Percentiles rank a stretch among this genome's conserved stretches.
Evolutionary conservation across 2,113 vertebrate genomes (phyloP).

Genomic region (Alaudala cheleensis): DNA sequence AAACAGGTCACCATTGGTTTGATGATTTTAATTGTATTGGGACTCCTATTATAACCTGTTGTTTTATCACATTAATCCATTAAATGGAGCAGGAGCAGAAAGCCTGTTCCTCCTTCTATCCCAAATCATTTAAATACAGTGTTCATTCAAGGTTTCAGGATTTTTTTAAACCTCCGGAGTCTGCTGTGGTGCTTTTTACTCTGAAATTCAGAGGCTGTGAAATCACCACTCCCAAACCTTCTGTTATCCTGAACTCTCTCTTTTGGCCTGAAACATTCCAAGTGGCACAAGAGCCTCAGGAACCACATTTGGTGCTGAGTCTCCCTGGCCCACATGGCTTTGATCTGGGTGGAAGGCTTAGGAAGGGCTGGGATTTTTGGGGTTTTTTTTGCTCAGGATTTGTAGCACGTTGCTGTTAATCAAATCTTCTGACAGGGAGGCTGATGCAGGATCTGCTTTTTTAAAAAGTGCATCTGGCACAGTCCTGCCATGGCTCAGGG

Average conservation of each 20-base stretch:
- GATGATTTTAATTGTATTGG: slow-evolving; percentile 63
- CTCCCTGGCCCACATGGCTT: slow-evolving; percentile 39
- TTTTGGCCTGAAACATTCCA: slow-evolving; percentile 25
- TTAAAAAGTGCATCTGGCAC: slow-evolving; percentile 11
- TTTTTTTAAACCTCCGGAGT: slow-evolving; percentile 30
- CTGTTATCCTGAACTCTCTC: slow-evolving; percentile 2
- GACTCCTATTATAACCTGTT: slow-evolving; percentile 37
- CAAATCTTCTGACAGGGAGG: slow-evolving; percentile 29
- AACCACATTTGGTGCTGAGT: slow-evolving; percentile 30
- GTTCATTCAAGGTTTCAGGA: not conserved
- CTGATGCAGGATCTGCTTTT: slow-evolving; percentile 4
- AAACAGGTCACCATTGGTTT: slow-evolving; percentile 56
- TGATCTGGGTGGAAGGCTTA: slow-evolving; percentile 47
- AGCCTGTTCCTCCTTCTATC: slow-evolving; percentile 49
- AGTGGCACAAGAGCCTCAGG: slow-evolving; percentile 44
- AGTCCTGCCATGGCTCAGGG: not conserved
- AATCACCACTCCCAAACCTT: not conserved
- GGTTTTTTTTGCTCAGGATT: slow-evolving; percentile 31
- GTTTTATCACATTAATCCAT: slow-evolving; percentile 56
- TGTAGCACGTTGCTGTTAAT: not conserved
- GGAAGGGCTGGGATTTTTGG: not conserved
- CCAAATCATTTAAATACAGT: slow-evolving; percentile 33
- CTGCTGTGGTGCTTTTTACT: not conserved
- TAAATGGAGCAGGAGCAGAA: slow-evolving; percentile 44
- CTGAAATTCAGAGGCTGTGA: not conserved